Conservation (phyloP, 1,140 invertebrate genomes). For the Trichonephila inaurata region DNA sequence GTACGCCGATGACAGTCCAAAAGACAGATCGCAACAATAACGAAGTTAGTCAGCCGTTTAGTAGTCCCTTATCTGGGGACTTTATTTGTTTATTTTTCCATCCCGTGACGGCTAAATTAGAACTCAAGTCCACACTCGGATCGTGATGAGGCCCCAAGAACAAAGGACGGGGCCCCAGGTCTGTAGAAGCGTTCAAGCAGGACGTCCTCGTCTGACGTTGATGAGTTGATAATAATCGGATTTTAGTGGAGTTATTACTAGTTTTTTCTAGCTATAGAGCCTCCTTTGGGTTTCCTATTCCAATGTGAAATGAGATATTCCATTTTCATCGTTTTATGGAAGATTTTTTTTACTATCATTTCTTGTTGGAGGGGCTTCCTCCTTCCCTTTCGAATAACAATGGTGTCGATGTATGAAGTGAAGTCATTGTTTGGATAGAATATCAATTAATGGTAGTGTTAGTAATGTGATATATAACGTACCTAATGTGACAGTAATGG, state of each 20-base stretch:
- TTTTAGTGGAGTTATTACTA: constrained; percentile 18
- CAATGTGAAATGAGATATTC: neutral
- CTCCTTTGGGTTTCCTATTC: neutral
- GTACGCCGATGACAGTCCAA: constrained; percentile 54
- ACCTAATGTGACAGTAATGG: neutral
- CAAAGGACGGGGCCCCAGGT: neutral
- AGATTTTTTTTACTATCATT: neutral
- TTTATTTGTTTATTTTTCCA: constrained; percentile 48
- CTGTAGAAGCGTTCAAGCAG: neutral
- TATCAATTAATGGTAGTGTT: neutral
- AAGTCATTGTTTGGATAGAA: neutral
- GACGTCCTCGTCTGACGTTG: constrained; percentile 10
- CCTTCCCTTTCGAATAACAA: neutral
- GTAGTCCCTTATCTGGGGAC: constrained; percentile 40
- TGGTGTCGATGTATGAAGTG: neutral
- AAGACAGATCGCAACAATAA: constrained; percentile 67
- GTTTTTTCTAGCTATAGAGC: neutral
- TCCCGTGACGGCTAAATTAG: constrained; percentile 68
- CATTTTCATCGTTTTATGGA: neutral
- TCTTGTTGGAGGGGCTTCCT: neutral
- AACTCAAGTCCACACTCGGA: constrained; percentile 72
- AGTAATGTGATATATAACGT: neutral
- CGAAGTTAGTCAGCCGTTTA: constrained; percentile 76
- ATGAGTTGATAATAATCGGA: constrained; percentile 40
- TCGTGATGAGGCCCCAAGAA: neutral